These are phyloP conservation scores for Microcebus jonahi DNA, from an alignment of 2,113 vertebrate genomes.

Conservation along the genomic window DNA sequence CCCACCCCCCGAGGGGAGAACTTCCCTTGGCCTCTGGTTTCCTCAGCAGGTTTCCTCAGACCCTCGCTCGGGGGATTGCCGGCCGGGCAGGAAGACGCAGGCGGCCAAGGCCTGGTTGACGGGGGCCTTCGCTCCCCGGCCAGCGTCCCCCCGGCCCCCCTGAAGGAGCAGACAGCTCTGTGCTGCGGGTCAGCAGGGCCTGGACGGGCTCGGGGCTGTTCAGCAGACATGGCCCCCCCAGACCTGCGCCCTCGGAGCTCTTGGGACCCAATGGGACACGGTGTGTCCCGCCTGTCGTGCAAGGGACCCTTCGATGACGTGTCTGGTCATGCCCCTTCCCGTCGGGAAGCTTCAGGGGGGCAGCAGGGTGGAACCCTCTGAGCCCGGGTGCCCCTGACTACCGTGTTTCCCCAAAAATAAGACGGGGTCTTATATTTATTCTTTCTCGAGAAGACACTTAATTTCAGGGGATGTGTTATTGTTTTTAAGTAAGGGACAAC, in stretches of 20 bases:
- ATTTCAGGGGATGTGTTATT: too few species aligned
- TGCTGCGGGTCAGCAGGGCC: not conserved
- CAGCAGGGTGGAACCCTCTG: fast-evolving
- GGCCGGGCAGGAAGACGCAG: constrained; percentile 48
- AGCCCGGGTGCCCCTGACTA: not conserved
- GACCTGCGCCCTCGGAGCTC: not conserved
- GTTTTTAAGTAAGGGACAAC: too few species aligned
- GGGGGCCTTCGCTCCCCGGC: not conserved
- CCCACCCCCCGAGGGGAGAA: not conserved
- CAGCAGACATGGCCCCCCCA: not conserved
- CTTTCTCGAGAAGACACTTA: too few species aligned
- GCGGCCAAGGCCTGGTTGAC: not conserved
- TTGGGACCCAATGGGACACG: fast-evolving
- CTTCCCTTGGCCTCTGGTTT: constrained; percentile 52
- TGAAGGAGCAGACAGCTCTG: not conserved
- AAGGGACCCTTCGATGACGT: fast-evolving
- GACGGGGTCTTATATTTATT: too few species aligned
- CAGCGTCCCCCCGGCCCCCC: fast-evolving
- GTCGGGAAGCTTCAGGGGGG: not conserved
- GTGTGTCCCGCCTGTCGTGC: fast-evolving
- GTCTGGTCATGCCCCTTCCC: fast-evolving
- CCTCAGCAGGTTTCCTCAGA: constrained; percentile 62
- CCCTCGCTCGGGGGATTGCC: not conserved
- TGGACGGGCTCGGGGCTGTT: not conserved
- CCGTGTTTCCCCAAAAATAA: too few species aligned